phyloP scores from a whole-genome alignment of 2,888 invertebrate species.

The Scaptomyza flava region DNA sequence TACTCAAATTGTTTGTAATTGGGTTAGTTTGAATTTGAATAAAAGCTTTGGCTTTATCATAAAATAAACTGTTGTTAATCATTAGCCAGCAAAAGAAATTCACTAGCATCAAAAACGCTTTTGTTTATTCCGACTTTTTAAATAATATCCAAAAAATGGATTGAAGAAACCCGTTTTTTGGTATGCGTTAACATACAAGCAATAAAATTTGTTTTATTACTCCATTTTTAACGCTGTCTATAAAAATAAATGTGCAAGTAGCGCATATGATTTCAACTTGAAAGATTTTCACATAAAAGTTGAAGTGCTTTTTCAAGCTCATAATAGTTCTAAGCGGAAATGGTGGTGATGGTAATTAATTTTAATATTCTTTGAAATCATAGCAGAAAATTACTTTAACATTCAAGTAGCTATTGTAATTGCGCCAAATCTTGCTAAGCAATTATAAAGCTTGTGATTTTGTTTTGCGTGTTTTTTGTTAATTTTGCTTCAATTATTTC shows the following conservation, averaged over 20 bases:
- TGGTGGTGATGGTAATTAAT: slow-evolving; percentile 37
- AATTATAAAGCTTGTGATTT: slow-evolving; percentile 29
- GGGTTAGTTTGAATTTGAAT: not conserved
- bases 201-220: not conserved
- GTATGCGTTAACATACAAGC: not conserved
- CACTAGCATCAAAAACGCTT: no score
- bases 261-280: not conserved
- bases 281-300: not conserved
- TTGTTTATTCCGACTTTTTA: no score
- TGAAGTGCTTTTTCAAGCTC: not conserved
- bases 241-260: not conserved
- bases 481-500: no score
- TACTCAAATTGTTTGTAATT: not conserved
- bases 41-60: no score
- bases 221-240: not conserved
- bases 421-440: not conserved
- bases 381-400: slow-evolving; percentile 8
- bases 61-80: no score
- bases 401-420: slow-evolving; percentile 1
- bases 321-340: slow-evolving; percentile 20
- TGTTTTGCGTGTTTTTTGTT: slow-evolving; percentile 22
- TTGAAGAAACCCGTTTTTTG: no score
- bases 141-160: no score
- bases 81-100: not conserved
- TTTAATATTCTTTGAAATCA: slow-evolving; percentile 27